phyloP scores from a whole-genome alignment of 2,888 invertebrate species.

The Anthrax anthrax region DNA sequence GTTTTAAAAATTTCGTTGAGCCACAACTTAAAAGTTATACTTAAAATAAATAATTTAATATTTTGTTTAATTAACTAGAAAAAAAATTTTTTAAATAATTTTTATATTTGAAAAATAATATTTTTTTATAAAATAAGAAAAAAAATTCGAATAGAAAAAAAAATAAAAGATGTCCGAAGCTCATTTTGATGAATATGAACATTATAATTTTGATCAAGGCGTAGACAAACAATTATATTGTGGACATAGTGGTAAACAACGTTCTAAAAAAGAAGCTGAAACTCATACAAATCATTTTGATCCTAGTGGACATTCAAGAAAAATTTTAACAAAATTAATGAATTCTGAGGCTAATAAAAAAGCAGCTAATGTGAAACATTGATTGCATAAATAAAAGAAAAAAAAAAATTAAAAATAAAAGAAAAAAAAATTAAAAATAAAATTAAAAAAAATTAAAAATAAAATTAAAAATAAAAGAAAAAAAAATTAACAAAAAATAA shows the following conservation, averaged over 20 bases:
- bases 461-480: too few relatives aligned
- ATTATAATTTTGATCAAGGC: slow-evolving; percentile 87
- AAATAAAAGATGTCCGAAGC: slow-evolving; percentile 70
- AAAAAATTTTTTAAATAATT: too few relatives aligned
- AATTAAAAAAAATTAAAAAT: too few relatives aligned
- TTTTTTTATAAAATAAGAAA: too few relatives aligned
- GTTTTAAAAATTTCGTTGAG: too few relatives aligned
- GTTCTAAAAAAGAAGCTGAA: slow-evolving; percentile 75
- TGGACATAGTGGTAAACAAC: slow-evolving; percentile 80
- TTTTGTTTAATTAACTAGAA: too few relatives aligned
- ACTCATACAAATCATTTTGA: slow-evolving; percentile 85
- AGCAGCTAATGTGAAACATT: slow-evolving; percentile 9
- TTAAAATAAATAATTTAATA: too few relatives aligned
- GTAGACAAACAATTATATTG: slow-evolving; percentile 59
- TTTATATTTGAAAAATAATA: too few relatives aligned
- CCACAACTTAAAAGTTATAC: too few relatives aligned
- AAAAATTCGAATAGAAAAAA: background rate
- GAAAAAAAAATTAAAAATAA: too few relatives aligned
- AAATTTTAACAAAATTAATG: slow-evolving; percentile 70
- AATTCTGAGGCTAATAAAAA: slow-evolving; percentile 76
- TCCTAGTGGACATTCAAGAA: slow-evolving; percentile 85
- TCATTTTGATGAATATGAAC: slow-evolving; percentile 83
- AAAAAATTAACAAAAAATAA: too few relatives aligned
- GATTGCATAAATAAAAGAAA: background rate
- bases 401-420: too few relatives aligned